Conservation (phyloP, 2,113 vertebrate genomes). For the Pantherophis guttatus region DNA sequence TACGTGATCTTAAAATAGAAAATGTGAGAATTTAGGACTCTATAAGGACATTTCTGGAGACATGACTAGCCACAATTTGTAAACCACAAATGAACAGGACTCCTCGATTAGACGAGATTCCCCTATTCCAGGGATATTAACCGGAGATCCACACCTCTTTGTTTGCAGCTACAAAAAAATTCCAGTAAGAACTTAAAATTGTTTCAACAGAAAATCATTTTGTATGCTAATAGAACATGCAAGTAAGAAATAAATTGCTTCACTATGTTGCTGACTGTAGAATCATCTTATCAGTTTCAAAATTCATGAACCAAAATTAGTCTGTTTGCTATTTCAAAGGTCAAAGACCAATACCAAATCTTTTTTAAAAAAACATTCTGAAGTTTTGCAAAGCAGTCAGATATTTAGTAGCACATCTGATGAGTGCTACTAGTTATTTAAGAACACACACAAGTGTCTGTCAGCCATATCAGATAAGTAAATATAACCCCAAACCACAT, state of each 20-base stretch:
- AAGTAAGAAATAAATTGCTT: not conserved
- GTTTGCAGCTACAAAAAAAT: not conserved
- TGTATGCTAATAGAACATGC: not conserved
- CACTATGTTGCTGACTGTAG: not conserved
- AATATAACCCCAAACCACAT: not conserved
- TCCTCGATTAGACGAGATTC: not conserved
- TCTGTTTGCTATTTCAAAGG: conserved; percentile 25
- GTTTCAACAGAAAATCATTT: not conserved
- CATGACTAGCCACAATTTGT: not conserved
- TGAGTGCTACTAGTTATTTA: not conserved
- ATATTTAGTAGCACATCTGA: not conserved
- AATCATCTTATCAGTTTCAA: conserved; percentile 35
- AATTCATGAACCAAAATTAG: conserved; percentile 25
- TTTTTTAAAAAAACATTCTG: not conserved
- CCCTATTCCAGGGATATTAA: not conserved
- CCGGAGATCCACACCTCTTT: not conserved
- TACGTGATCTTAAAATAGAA: not conserved
- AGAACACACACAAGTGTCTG: not conserved
- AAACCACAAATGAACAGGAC: not conserved
- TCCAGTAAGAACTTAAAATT: not conserved
- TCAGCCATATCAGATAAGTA: not conserved
- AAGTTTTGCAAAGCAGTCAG: conserved; percentile 10
- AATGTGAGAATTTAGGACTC: not conserved
- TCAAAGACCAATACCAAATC: conserved; percentile 20
- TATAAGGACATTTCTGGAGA: not conserved